Conservation (phyloP, 2,113 vertebrate species). For the Corythoichthys haematopterus region DNA sequence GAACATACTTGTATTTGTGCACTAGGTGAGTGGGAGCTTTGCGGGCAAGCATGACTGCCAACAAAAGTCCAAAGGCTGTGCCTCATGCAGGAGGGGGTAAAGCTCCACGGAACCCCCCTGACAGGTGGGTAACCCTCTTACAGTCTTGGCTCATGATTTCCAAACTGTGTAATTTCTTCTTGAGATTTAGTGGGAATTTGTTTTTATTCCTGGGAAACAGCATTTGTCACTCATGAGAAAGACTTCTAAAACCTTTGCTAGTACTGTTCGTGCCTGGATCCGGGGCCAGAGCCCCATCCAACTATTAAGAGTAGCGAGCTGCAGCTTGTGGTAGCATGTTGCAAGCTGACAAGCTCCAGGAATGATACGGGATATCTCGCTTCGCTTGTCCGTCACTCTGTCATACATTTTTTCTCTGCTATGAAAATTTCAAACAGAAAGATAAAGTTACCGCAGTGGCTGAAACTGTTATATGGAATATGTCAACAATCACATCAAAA, state of each 20-base stretch:
- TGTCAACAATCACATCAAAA: background rate
- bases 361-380: conserved; percentile 33
- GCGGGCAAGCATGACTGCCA: conserved; percentile 94
- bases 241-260: conserved; percentile 20
- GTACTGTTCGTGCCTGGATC: conserved; percentile 39
- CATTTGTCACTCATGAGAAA: conserved; percentile 31
- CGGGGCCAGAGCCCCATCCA: conserved; percentile 42
- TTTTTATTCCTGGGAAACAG: conserved; percentile 26
- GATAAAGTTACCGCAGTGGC: background rate
- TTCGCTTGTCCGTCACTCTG: conserved; percentile 17
- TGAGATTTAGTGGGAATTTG: background rate
- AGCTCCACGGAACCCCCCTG: conserved; percentile 78
- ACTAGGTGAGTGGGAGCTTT: conserved; percentile 76
- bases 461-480: conserved; percentile 1
- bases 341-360: conserved; percentile 40
- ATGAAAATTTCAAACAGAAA: conserved; percentile 2
- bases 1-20: conserved; percentile 48
- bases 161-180: background rate
- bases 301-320: conserved; percentile 39
- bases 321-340: conserved; percentile 54
- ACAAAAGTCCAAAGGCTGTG: conserved; percentile 88
- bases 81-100: conserved; percentile 85
- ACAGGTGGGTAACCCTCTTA: conserved; percentile 77
- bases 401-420: conserved; percentile 11
- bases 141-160: conserved; percentile 4